Evolutionary conservation across 2,113 vertebrate species (phyloP).

Genomic region (Xiphias gladius): DNA sequence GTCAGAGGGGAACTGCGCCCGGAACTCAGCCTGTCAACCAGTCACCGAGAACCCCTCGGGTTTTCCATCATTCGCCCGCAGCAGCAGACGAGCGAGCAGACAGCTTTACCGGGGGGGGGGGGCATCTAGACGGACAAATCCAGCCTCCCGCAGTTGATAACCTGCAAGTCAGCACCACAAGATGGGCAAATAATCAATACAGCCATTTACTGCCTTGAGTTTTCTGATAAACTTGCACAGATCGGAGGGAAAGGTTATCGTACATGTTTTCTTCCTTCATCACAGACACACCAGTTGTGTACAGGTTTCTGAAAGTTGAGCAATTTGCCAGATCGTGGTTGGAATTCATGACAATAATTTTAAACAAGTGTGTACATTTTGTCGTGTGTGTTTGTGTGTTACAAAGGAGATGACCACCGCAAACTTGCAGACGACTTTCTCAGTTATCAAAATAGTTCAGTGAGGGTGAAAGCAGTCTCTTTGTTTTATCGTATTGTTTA

Average conservation of each 20-base stretch:
- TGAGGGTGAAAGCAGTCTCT: no score
- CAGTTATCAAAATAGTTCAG: no score
- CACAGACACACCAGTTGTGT: neutral
- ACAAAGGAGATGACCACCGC: no score
- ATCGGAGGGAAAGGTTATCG: neutral
- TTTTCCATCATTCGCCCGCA: neutral
- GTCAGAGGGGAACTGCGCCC: neutral
- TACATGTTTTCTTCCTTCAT: neutral
- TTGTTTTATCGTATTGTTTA: no score
- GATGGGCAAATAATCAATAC: conserved; percentile 17
- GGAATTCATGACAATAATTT: no score
- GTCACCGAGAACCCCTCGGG: neutral
- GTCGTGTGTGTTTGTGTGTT: no score
- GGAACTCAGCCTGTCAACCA: neutral
- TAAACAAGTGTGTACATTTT: no score
- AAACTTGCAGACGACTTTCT: no score
- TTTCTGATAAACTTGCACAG: neutral
- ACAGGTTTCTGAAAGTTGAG: neutral
- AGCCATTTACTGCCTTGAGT: neutral
- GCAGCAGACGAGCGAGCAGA: neutral
- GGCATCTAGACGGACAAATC: neutral
- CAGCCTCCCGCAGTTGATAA: neutral
- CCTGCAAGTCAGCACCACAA: neutral
- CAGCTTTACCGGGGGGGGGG: no score
- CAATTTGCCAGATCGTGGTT: no score